phyloP scores from a whole-genome alignment of 2,113 vertebrate species.

The Scopus umbretta region DNA sequence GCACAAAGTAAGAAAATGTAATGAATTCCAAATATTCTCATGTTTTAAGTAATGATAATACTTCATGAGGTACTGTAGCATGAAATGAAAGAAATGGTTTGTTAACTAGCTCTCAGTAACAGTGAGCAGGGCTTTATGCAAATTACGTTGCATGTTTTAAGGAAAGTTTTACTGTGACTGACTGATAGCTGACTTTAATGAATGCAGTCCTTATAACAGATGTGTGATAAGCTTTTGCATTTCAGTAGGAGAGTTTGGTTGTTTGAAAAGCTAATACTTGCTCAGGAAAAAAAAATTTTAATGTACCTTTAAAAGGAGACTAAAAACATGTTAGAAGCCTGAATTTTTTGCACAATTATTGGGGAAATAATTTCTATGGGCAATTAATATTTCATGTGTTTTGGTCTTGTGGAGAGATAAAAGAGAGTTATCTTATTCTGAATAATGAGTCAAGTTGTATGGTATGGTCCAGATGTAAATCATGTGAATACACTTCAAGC shows the following conservation, averaged over 20 bases:
- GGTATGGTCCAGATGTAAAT: not conserved
- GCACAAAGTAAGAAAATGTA: not conserved
- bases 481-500: not conserved
- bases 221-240: not conserved
- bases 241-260: not conserved
- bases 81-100: not conserved
- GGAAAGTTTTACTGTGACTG: not conserved
- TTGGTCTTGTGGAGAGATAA: not conserved
- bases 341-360: not conserved
- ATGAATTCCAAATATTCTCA: not conserved
- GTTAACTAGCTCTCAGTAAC: not conserved
- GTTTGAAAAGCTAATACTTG: conserved; percentile 7
- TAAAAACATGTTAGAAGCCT: not conserved
- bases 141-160: not conserved
- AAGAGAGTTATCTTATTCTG: not conserved
- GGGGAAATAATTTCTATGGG: not conserved
- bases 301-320: not conserved
- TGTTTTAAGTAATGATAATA: not conserved
- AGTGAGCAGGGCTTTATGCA: not conserved
- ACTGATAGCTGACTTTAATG: conserved; percentile 40
- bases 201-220: not conserved
- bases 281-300: not conserved
- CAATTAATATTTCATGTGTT: not conserved
- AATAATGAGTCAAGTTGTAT: not conserved
- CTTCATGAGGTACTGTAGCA: not conserved